These are phyloP conservation scores for Oostethus manadensis DNA, from an alignment of 2,113 vertebrate genomes.

Conservation along the genomic window DNA sequence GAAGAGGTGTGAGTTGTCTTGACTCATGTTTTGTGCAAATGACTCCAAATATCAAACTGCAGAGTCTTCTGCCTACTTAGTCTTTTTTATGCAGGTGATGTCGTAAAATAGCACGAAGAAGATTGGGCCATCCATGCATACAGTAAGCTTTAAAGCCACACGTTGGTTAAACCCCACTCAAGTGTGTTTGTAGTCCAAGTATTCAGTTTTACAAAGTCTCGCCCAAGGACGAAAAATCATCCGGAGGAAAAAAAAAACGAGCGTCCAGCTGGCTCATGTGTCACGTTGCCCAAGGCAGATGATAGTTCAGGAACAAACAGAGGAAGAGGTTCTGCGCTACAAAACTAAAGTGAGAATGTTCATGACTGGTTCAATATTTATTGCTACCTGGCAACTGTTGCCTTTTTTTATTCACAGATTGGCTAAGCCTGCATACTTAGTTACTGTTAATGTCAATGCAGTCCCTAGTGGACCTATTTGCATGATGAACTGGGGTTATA, in stretches of 20 bases:
- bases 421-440: too few species aligned
- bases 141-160: conserved; percentile 1
- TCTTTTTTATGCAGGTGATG: not conserved
- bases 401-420: too few species aligned
- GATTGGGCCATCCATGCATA: conserved; percentile 4
- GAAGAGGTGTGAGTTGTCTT: conserved; percentile 1
- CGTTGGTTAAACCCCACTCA: conserved; percentile 9
- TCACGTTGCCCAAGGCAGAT: conserved; percentile 52
- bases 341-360: not conserved
- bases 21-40: not conserved
- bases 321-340: not conserved
- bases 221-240: conserved; percentile 36
- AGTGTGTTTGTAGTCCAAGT: conserved; percentile 8
- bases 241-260: conserved; percentile 12
- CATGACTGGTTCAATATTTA: not conserved
- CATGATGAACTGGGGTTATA: too few species aligned
- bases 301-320: conserved; percentile 19
- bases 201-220: conserved; percentile 26
- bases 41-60: too few species aligned
- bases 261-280: conserved; percentile 43
- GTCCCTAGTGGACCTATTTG: too few species aligned
- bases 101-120: conserved; percentile 5
- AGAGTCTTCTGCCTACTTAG: too few species aligned
- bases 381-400: too few species aligned
- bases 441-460: too few species aligned